Percentiles rank a stretch among this genome's conserved stretches.
phyloP scores from a whole-genome alignment of 2,888 invertebrate species.

The Branchellion lobata region DNA sequence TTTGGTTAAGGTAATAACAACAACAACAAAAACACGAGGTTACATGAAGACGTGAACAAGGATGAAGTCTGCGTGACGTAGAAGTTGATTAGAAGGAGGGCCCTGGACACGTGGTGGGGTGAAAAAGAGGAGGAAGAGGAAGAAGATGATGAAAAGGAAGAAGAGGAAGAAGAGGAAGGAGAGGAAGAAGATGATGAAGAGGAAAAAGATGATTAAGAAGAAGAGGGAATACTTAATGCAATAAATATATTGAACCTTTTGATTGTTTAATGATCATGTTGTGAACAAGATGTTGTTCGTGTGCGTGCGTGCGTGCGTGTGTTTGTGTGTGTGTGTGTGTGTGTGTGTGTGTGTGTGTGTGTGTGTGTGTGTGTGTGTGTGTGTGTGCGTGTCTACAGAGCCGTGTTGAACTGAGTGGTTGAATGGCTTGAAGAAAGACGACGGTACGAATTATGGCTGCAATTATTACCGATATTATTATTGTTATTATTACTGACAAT shows the following conservation, averaged over 20 bases:
- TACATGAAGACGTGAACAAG: not conserved
- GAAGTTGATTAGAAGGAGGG: no score
- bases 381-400: not conserved
- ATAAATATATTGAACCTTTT: no score
- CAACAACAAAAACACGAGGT: not conserved
- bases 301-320: no score
- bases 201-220: conserved; percentile 16
- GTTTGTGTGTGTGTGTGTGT: conserved; percentile 9
- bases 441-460: not conserved
- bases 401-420: conserved; percentile 1
- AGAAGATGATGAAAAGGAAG: conserved; percentile 25
- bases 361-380: conserved; percentile 3
- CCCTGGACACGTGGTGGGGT: conserved; percentile 19
- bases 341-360: not conserved
- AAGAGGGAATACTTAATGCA: no score
- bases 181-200: conserved; percentile 29
- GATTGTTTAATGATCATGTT: no score
- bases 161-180: conserved; percentile 25
- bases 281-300: no score
- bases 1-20: not conserved
- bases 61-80: no score
- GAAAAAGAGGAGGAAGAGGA: conserved; percentile 31
- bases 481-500: no score
- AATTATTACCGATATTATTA: not conserved
- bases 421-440: conserved; percentile 18